phyloP scores from a whole-genome alignment of 1,140 invertebrate species.

The Stegodyphus dumicola region DNA sequence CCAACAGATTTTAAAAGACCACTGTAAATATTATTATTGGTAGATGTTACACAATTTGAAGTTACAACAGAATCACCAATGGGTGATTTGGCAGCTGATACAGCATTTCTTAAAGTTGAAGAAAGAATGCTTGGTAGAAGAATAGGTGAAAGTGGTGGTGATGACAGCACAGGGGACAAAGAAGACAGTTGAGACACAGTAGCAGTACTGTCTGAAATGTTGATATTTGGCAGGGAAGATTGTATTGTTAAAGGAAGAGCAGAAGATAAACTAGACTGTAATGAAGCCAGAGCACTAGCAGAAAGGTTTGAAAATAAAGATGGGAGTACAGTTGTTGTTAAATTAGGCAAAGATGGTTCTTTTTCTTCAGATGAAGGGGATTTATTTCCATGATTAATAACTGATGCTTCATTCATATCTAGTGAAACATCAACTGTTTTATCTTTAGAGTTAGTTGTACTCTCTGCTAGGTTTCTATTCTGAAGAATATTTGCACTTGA shows the following conservation, averaged over 20 bases:
- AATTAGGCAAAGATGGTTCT: conserved; percentile 23
- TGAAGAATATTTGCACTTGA: not conserved
- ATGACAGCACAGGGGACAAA: conserved; percentile 24
- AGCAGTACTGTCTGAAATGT: conserved; percentile 21
- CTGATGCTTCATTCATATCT: conserved; percentile 45
- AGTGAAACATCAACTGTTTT: conserved; percentile 14
- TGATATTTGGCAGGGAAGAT: conserved; percentile 33
- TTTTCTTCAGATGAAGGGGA: conserved; percentile 30
- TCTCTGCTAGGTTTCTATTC: conserved; percentile 30
- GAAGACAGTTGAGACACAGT: conserved; percentile 5
- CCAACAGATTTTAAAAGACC: conserved; percentile 39
- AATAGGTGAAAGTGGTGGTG: conserved; percentile 44
- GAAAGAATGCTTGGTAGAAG: conserved; percentile 36
- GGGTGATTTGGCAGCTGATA: not conserved
- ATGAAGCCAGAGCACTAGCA: conserved; percentile 55
- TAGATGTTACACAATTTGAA: conserved; percentile 42
- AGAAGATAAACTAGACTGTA: conserved; percentile 45
- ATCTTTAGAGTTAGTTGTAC: conserved; percentile 38
- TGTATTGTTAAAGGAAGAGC: conserved; percentile 52
- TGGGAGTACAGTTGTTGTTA: conserved; percentile 36
- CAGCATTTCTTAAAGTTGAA: conserved; percentile 20
- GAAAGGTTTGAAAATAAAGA: conserved; percentile 54
- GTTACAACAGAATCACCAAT: conserved; percentile 28
- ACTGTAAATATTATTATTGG: conserved; percentile 25
- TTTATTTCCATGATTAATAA: conserved; percentile 36